Conservation (phyloP, 2,113 vertebrate species). For the Ceratotherium simum region DNA sequence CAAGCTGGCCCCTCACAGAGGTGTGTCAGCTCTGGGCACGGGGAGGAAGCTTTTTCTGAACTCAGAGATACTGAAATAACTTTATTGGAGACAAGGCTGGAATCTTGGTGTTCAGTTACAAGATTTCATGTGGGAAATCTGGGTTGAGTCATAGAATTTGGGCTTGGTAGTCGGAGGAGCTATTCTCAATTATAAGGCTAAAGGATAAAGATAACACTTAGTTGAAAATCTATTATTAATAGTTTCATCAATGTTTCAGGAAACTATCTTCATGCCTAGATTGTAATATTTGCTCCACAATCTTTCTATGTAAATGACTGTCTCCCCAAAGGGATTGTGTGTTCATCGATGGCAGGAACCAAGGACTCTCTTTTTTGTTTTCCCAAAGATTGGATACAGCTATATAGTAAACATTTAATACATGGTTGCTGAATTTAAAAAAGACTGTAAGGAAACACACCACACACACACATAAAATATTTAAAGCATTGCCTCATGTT, state of each 20-base stretch:
- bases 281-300: neutral
- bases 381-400: neutral
- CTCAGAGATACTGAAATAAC: neutral
- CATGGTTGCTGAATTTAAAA: neutral
- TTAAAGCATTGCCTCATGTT: neutral
- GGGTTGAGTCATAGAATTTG: neutral
- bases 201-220: neutral
- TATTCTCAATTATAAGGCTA: neutral
- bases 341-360: neutral
- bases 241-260: neutral
- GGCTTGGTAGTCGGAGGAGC: neutral
- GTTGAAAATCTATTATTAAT: neutral
- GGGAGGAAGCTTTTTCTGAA: fast-evolving
- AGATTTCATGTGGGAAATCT: neutral
- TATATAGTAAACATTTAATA: neutral
- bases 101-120: neutral
- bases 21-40: neutral
- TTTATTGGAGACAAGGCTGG: neutral
- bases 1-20: neutral
- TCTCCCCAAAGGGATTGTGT: neutral
- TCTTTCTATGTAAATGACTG: neutral
- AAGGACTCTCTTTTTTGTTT: neutral
- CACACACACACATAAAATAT: neutral
- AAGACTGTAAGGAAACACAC: neutral
- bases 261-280: neutral